These are phyloP conservation scores for Engraulis encrasicolus DNA, from an alignment of 2,113 vertebrate species.

Conservation along the genomic window DNA sequence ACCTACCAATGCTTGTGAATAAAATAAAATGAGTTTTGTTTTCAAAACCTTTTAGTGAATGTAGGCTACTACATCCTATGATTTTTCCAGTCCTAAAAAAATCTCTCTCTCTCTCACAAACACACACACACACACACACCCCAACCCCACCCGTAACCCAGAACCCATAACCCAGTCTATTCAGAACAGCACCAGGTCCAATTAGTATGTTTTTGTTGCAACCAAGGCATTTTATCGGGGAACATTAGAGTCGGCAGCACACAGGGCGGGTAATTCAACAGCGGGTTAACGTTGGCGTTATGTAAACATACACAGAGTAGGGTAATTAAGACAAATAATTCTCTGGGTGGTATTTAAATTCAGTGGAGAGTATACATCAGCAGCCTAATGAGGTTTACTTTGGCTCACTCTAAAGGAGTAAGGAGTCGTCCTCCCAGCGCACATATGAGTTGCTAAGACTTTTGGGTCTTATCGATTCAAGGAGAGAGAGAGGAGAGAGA, in stretches of 20 bases:
- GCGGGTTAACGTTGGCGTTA: constrained; percentile 22
- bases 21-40: too few species aligned
- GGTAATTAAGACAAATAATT: constrained; percentile 41
- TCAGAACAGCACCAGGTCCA: neutral
- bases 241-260: neutral
- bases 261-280: constrained; percentile 15
- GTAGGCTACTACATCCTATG: too few species aligned
- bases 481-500: neutral
- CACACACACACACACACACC: neutral
- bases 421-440: neutral
- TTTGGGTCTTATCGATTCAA: neutral
- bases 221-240: neutral
- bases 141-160: neutral
- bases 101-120: too few species aligned
- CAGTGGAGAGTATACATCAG: constrained; percentile 20
- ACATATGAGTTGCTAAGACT: neutral
- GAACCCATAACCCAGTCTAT: neutral
- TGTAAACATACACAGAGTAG: constrained; percentile 29
- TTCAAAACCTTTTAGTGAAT: too few species aligned
- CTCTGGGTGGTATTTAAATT: constrained; percentile 27
- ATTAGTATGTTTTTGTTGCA: neutral
- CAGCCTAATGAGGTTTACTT: constrained; percentile 12
- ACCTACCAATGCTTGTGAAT: too few species aligned
- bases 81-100: too few species aligned
- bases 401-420: neutral